Evolutionary conservation across 2,888 invertebrate genomes (phyloP).

Genomic region (Cephus pulcher): DNA sequence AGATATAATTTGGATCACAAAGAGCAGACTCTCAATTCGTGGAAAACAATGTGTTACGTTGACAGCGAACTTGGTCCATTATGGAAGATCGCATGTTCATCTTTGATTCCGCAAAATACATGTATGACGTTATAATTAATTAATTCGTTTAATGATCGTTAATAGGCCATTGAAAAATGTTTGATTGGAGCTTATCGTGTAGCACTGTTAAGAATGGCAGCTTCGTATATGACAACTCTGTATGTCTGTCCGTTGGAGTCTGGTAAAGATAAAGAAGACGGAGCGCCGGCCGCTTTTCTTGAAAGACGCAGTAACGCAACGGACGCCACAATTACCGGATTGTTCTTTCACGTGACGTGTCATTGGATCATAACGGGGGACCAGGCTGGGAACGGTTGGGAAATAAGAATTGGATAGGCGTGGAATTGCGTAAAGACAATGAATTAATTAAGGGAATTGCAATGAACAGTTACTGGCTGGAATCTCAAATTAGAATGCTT

Average conservation of each 20-base stretch:
- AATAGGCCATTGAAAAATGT: neutral
- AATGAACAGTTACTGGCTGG: constrained; percentile 34
- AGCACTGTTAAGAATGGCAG: constrained; percentile 28
- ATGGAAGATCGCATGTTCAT: constrained; percentile 37
- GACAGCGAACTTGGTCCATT: constrained; percentile 39
- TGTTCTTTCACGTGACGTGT: constrained; percentile 35
- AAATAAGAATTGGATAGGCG: neutral
- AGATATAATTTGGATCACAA: constrained; percentile 30
- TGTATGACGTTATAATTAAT: constrained; percentile 19
- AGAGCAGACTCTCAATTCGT: constrained; percentile 29
- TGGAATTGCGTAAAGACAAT: neutral
- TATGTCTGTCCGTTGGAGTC: constrained; percentile 37
- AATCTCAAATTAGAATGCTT: constrained; percentile 34
- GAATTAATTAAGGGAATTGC: neutral
- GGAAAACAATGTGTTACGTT: constrained; percentile 25
- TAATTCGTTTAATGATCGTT: neutral
- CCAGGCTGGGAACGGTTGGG: constrained; percentile 37
- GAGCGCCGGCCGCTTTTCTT: constrained; percentile 28
- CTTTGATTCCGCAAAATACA: constrained; percentile 30
- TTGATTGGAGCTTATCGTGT: neutral
- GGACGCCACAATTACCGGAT: constrained; percentile 33
- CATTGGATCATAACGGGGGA: constrained; percentile 47
- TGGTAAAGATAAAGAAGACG: constrained; percentile 21
- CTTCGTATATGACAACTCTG: constrained; percentile 41
- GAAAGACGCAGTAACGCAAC: constrained; percentile 30